phyloP scores from a whole-genome alignment of 2,113 vertebrate species.

The Calidris pugnax region DNA sequence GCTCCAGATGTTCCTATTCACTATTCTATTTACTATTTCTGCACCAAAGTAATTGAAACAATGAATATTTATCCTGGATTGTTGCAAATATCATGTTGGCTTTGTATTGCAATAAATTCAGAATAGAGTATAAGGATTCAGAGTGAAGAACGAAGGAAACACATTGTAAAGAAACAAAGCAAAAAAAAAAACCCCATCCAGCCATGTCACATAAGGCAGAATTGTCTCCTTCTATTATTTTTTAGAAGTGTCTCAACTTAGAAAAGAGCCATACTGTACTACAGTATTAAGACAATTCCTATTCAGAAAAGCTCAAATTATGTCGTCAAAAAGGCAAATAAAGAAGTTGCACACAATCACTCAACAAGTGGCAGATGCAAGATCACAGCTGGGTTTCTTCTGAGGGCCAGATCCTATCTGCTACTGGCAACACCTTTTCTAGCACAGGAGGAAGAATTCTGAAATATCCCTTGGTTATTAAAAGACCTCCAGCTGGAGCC shows the following conservation, averaged over 20 bases:
- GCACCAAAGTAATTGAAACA: not conserved
- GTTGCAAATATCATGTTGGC: not conserved
- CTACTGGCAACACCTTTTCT: not conserved
- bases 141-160: not conserved
- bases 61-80: not conserved
- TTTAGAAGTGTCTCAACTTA: not conserved
- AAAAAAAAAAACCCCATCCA: not conserved
- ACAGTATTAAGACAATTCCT: not conserved
- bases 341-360: not conserved
- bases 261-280: not conserved
- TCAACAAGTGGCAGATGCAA: not conserved
- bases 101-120: not conserved
- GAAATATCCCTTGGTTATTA: not conserved
- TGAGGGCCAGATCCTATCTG: not conserved
- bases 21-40: slow-evolving; percentile 6
- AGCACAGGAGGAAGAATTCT: not conserved
- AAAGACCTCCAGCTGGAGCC: not conserved
- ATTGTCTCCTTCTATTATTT: not conserved
- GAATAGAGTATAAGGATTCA: not conserved
- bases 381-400: not conserved
- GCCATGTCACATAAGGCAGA: not conserved
- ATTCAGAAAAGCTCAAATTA: not conserved
- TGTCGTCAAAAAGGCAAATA: not conserved
- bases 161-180: not conserved
- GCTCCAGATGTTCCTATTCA: slow-evolving; percentile 27